Conservation (phyloP, 2,797 vertebrate genomes). For the Myripristis jacobus region DNA sequence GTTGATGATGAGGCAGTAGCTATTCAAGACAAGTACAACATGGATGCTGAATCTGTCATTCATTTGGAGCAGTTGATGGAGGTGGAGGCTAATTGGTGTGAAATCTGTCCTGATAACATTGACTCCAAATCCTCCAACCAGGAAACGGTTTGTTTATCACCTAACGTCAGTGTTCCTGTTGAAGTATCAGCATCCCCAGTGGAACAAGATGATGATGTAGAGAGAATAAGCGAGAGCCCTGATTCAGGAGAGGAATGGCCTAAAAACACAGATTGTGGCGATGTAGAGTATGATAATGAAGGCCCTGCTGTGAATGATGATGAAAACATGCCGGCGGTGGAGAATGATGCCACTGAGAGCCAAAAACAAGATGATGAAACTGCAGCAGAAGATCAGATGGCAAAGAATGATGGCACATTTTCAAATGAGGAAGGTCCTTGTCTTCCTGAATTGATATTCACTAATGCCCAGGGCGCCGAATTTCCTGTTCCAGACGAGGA, state of each 20-base stretch:
- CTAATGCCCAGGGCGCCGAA: not conserved
- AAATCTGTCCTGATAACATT: not conserved
- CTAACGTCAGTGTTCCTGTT: constrained; percentile 5
- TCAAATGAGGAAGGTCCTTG: constrained; percentile 9
- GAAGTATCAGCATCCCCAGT: not conserved
- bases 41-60: constrained; percentile 1
- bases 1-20: constrained; percentile 28
- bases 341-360: not conserved
- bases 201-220: constrained; percentile 21
- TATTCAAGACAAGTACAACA: constrained; percentile 8
- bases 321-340: not conserved
- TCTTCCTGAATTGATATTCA: not conserved
- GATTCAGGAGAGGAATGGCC: not conserved
- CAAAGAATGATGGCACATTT: not conserved
- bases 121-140: not conserved
- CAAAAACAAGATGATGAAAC: not conserved
- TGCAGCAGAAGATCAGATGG: not conserved
- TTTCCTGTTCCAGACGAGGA: constrained; percentile 6
- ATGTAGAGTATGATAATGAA: not conserved
- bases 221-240: not conserved
- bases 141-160: constrained; percentile 16
- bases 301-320: not conserved
- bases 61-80: constrained; percentile 12
- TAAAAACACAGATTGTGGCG: not conserved
- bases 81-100: not conserved